phyloP scores from a whole-genome alignment of 2,888 invertebrate species.

The Epinotia ramella region DNA sequence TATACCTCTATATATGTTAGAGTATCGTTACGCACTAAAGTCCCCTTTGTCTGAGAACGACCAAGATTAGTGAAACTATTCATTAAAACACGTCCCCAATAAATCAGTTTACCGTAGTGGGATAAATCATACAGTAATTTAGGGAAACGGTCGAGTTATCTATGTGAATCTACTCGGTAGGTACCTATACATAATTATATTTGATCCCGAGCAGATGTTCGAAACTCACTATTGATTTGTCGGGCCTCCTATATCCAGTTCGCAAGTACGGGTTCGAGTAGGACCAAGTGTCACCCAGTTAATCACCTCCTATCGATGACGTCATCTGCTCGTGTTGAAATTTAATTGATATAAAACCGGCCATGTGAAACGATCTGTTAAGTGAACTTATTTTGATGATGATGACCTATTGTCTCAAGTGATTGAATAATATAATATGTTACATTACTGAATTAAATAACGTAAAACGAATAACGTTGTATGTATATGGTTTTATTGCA shows the following conservation, averaged over 20 bases:
- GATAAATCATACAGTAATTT: too few species aligned
- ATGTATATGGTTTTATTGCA: neutral
- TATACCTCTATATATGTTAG: neutral
- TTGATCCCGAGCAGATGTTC: neutral
- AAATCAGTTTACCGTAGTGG: too few species aligned
- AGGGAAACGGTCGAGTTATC: neutral
- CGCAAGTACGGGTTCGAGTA: neutral
- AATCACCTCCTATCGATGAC: slow-evolving; percentile 4
- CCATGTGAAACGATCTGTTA: slow-evolving; percentile 24
- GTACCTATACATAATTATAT: neutral
- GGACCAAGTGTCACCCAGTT: slow-evolving; percentile 7
- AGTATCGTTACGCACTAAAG: neutral
- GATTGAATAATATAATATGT: neutral
- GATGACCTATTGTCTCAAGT: slow-evolving; percentile 22
- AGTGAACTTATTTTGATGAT: slow-evolving; percentile 21
- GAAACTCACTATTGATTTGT: neutral
- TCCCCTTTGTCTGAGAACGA: neutral
- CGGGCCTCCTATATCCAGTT: neutral
- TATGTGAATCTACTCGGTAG: neutral
- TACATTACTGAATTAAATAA: slow-evolving; percentile 9
- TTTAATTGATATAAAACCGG: slow-evolving; percentile 9
- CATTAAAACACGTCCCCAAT: too few species aligned
- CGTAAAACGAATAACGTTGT: neutral
- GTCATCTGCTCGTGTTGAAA: slow-evolving; percentile 12
- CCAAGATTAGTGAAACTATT: too few species aligned